Percentiles rank a stretch among this genome's conserved stretches.
phyloP scores from a whole-genome alignment of 2,888 invertebrate genomes.

The Saturnia pavonia region DNA sequence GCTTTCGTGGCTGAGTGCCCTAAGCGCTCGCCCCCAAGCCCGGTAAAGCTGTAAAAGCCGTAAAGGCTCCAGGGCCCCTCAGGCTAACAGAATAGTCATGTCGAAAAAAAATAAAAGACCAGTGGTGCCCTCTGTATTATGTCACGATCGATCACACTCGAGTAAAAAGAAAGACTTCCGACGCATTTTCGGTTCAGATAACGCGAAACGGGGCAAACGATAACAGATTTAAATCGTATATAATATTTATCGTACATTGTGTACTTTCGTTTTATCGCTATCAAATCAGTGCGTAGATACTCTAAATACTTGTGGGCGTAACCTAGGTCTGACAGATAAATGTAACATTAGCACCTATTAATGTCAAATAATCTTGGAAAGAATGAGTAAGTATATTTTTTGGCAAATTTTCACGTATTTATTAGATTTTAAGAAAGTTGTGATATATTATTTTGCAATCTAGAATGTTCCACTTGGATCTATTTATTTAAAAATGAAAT shows the following conservation, averaged over 20 bases:
- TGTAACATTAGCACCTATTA: constrained; percentile 4
- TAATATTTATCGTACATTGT: constrained; percentile 60
- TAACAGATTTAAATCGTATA: constrained; percentile 52
- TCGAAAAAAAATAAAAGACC: too few relatives aligned
- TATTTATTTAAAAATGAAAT: neutral
- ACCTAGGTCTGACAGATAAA: constrained; percentile 14
- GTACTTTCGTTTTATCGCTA: constrained; percentile 60
- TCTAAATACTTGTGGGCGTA: constrained; percentile 16
- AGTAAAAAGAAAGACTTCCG: constrained; percentile 44
- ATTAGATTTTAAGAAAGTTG: too few relatives aligned
- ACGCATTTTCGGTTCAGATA: constrained; percentile 61
- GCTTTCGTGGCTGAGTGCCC: too few relatives aligned
- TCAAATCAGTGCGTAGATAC: constrained; percentile 58
- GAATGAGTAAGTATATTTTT: neutral
- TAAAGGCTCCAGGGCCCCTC: too few relatives aligned
- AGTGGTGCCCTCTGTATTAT: neutral
- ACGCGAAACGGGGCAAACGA: constrained; percentile 55
- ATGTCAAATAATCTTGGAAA: neutral
- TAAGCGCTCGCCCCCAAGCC: too few relatives aligned
- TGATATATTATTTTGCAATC: neutral
- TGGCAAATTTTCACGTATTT: neutral
- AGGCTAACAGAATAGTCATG: too few relatives aligned
- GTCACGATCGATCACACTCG: constrained; percentile 38
- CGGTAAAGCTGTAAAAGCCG: too few relatives aligned
- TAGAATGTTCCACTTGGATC: neutral